phyloP scores from a whole-genome alignment of 2,797 vertebrate genomes.

The Otolemur crassicaudatus region DNA sequence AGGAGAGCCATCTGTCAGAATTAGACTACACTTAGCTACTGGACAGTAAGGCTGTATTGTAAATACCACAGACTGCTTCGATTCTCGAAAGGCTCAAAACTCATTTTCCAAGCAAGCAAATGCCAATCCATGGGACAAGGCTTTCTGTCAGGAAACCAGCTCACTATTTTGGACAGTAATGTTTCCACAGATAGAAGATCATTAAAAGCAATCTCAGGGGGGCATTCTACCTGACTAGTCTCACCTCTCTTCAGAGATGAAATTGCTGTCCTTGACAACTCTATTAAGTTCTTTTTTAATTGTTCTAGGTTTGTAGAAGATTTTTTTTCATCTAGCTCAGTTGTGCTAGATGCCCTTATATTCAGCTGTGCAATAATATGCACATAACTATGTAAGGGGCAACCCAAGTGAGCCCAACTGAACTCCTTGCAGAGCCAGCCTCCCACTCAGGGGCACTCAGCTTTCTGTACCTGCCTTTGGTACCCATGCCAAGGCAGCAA shows the following conservation, averaged over 20 bases:
- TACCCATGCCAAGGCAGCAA: not conserved
- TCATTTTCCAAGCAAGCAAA: slow-evolving; percentile 77
- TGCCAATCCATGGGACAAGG: slow-evolving; percentile 56
- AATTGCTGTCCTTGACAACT: slow-evolving; percentile 67
- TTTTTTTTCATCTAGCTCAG: not conserved
- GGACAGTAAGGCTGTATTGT: slow-evolving; percentile 72
- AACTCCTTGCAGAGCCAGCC: not conserved
- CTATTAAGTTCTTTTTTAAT: slow-evolving; percentile 56
- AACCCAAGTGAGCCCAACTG: not conserved
- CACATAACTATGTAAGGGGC: not conserved
- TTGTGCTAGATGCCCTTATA: not conserved
- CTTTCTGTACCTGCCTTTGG: not conserved
- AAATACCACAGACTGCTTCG: slow-evolving; percentile 73
- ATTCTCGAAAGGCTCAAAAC: slow-evolving; percentile 74
- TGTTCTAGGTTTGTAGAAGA: not conserved
- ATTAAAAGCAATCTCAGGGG: slow-evolving; percentile 52
- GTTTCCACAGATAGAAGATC: slow-evolving; percentile 54
- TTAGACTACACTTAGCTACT: slow-evolving; percentile 79
- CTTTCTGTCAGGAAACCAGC: slow-evolving; percentile 62
- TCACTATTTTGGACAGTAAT: slow-evolving; percentile 52
- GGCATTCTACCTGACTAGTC: slow-evolving; percentile 37
- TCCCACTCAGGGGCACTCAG: not conserved
- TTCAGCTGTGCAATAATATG: not conserved
- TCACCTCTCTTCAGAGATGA: slow-evolving; percentile 63
- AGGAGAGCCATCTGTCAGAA: slow-evolving; percentile 82